Conservation (phyloP, 2,113 vertebrate genomes). For the Melanerpes aurifrons region DNA sequence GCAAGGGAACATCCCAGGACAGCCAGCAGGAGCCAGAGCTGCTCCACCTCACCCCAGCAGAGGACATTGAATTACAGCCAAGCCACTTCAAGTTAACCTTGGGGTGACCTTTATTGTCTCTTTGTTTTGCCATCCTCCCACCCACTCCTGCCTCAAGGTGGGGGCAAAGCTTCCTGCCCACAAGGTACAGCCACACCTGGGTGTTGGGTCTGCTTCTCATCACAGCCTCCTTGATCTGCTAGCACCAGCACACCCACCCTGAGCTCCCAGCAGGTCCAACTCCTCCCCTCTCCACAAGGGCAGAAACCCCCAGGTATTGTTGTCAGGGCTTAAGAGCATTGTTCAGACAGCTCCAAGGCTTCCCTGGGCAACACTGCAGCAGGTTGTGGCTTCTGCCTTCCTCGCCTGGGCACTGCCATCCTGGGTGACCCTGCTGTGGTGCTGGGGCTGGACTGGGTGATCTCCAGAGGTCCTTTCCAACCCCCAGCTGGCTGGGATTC, state of each 20-base stretch:
- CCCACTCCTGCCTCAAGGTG: neutral
- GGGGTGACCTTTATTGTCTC: fast-evolving
- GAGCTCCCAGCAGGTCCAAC: neutral
- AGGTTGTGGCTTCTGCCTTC: too few relatives aligned
- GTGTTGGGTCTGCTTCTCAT: fast-evolving
- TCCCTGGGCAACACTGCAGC: neutral
- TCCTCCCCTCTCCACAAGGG: neutral
- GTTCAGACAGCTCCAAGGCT: neutral
- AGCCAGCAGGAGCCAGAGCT: neutral
- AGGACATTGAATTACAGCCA: neutral
- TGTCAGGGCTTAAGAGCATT: too few relatives aligned
- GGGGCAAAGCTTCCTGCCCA: fast-evolving
- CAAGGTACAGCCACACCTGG: neutral
- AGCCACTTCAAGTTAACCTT: neutral
- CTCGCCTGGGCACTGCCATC: too few relatives aligned
- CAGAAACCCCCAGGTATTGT: neutral
- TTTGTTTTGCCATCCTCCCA: neutral
- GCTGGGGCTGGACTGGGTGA: too few relatives aligned
- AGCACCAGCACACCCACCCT: fast-evolving
- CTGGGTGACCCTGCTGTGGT: too few relatives aligned
- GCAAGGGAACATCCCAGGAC: neutral
- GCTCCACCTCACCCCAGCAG: neutral
- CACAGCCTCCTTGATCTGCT: neutral
- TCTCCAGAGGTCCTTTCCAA: too few relatives aligned
- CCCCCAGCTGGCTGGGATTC: neutral